These are phyloP conservation scores for Tenodera sinensis DNA, from an alignment of 2,888 invertebrate genomes.

Conservation along the genomic window DNA sequence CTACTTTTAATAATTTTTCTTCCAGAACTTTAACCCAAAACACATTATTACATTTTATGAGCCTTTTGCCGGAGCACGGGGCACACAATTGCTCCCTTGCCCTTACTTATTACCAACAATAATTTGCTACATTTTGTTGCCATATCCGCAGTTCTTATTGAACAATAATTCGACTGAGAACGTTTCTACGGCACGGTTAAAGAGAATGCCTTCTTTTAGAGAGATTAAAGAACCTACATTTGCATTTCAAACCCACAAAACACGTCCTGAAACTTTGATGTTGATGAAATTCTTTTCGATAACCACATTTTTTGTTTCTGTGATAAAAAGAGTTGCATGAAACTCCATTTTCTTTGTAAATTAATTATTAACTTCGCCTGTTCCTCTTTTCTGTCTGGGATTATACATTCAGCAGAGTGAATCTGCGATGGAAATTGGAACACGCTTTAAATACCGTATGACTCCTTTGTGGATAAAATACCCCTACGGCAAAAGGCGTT, in stretches of 20 bases:
- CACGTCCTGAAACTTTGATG: neutral
- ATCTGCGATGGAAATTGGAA: neutral
- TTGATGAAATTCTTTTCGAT: neutral
- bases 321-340: neutral
- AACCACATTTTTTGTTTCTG: neutral
- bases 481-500: neutral
- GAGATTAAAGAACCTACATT: neutral
- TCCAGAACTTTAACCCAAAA: neutral
- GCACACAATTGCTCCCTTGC: neutral
- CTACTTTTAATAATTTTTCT: neutral
- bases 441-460: neutral
- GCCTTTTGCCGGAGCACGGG: neutral
- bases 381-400: neutral
- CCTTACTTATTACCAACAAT: neutral
- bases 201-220: neutral
- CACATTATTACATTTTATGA: neutral
- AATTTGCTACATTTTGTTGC: neutral
- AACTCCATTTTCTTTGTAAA: neutral
- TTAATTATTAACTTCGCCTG: neutral
- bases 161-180: neutral
- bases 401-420: neutral
- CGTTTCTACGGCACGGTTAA: neutral
- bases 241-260: neutral
- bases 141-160: neutral
- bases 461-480: neutral